Evolutionary conservation across 2,113 vertebrate species (phyloP), one percentile per base, ranked within the genome.

Genomic region (Hyperoodon ampullatus): DNA sequence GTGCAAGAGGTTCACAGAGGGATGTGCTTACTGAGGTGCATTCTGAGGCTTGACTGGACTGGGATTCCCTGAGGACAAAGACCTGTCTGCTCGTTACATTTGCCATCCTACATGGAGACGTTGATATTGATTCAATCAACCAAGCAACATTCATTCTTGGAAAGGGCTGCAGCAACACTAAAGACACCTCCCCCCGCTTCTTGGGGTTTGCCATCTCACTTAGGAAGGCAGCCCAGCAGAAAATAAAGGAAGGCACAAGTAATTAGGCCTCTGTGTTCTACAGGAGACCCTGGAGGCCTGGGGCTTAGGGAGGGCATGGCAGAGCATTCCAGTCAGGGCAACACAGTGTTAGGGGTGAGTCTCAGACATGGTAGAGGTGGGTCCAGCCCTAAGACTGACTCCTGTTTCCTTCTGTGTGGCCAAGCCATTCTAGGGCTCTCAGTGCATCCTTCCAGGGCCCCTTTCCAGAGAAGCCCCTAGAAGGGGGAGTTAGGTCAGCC

Each of bases 191-290:
- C 89, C 50, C 55, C 12, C 44, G 5, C 50, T 66, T 35, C 24
- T 1, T 8, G 42, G 24, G 33, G 24, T 12, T 44, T 33, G 61
- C 21, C 33, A 1, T 18, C 50, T 47, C 65, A 4, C 42, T 80
- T 2, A 47, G 83, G 63, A 58, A 50, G 77, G 77, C 39, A 2
- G 21, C 35, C 18, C 0, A 7, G 2, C 1, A 30, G 30, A 68
- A 42, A 30, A 15, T 28, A n/a, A 6, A 11, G 65, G 35, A 19
- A 61, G 42, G 19, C 23, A 19, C 15, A 6, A 42, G 53, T 5
- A 7, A 5, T 2, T 5, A 99, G 99, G 91, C 99, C 89, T 99
- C 2, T 44, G 61, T 19, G n/a, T 33, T 26, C 74, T n/a, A 75
- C 15, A 70, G 75, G 82, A 86, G 81, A 3, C 12, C 16, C 15